phyloP scores from a whole-genome alignment of 37 sponge, comb jelly and placozoan genomes.

The Cladorhizidae sp. region DNA sequence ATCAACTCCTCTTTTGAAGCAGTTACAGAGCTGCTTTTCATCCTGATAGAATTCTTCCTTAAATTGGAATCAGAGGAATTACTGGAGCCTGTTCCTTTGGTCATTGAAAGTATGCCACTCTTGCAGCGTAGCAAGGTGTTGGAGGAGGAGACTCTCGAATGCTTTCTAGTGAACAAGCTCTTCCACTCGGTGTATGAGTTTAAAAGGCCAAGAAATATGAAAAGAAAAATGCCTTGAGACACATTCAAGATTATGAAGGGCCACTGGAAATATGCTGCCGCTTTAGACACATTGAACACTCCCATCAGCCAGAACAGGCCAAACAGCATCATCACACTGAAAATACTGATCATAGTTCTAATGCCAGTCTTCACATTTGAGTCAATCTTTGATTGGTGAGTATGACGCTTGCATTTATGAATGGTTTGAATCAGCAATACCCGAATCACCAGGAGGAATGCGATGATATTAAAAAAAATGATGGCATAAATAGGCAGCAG shows the following conservation, averaged over 20 bases:
- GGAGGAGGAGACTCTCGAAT: too few species aligned
- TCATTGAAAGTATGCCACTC: not conserved
- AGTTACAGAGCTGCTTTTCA: too few species aligned
- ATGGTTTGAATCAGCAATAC: conserved; percentile 34
- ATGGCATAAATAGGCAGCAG: conserved; percentile 40
- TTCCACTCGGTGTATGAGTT: conserved; percentile 41
- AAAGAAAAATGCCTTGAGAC: conserved; percentile 62
- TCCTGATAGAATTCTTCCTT: too few species aligned
- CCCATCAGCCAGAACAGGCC: conserved; percentile 75
- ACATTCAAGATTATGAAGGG: conserved; percentile 66
- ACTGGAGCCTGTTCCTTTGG: too few species aligned
- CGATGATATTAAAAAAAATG: conserved; percentile 40
- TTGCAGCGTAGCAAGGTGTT: not conserved
- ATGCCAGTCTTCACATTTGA: not conserved
- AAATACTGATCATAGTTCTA: conserved; percentile 30
- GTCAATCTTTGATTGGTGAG: not conserved
- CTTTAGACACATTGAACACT: conserved; percentile 40
- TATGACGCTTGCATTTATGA: not conserved
- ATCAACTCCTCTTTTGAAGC: too few species aligned
- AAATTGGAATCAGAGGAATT: too few species aligned
- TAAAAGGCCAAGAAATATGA: conserved; percentile 57
- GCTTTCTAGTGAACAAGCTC: too few species aligned
- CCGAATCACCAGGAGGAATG: conserved; percentile 25
- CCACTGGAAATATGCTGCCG: conserved; percentile 40
- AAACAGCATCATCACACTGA: conserved; percentile 44